Conservation (phyloP, 2,888 invertebrate genomes). For the Tachina fera region DNA sequence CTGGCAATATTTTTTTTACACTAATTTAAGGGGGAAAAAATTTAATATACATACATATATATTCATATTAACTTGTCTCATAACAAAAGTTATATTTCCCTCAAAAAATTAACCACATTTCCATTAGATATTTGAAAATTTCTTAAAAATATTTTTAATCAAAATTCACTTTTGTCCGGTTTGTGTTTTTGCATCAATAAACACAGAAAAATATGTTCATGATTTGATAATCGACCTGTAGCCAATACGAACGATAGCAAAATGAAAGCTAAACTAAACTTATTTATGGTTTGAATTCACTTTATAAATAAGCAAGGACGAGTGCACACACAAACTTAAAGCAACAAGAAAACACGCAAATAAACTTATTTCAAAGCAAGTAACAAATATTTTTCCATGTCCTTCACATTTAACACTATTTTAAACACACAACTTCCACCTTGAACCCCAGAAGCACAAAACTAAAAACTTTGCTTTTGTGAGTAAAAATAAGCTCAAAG, state of each 20-base stretch:
- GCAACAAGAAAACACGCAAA: background rate
- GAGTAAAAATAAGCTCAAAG: slow-evolving; percentile 3
- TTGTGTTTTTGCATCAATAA: background rate
- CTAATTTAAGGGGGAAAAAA: too few species aligned
- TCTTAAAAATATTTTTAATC: background rate
- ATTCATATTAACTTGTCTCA: too few species aligned
- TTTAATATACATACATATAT: too few species aligned
- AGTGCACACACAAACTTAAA: background rate
- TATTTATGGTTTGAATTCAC: slow-evolving; percentile 40
- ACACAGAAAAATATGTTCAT: background rate
- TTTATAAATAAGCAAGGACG: slow-evolving; percentile 23
- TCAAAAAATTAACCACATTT: background rate
- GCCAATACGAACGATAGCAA: background rate
- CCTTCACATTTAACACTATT: slow-evolving; percentile 63
- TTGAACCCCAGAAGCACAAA: slow-evolving; percentile 34
- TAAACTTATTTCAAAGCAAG: slow-evolving; percentile 9
- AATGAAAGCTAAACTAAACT: slow-evolving; percentile 10
- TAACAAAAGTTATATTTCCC: background rate
- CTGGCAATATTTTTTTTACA: too few species aligned
- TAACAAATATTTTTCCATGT: slow-evolving; percentile 37
- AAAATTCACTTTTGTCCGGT: background rate
- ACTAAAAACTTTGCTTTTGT: background rate
- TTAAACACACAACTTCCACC: slow-evolving; percentile 45
- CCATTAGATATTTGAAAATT: background rate
- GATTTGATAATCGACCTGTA: slow-evolving; percentile 42